A percentile compares a stretch with the other conserved stretches of the same genome.
phyloP scores from a whole-genome alignment of 2,113 vertebrate species.

The Eudyptes chrysolophus region DNA sequence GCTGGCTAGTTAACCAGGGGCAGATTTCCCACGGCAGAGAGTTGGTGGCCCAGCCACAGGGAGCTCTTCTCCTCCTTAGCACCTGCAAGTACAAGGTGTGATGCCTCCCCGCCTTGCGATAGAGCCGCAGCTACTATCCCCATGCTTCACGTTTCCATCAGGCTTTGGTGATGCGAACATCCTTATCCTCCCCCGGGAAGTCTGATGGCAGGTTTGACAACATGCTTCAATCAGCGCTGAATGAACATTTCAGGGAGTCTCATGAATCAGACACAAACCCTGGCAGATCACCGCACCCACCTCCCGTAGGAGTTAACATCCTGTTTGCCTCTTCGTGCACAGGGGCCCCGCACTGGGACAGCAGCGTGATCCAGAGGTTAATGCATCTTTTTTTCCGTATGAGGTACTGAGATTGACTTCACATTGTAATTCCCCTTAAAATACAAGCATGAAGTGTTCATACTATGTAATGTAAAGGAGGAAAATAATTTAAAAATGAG shows the following conservation, averaged over 20 bases:
- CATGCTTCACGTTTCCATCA: neutral
- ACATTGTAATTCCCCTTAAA: neutral
- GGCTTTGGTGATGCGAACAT: neutral
- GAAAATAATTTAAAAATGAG: neutral
- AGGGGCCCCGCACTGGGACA: neutral
- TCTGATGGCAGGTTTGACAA: neutral
- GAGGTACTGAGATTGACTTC: neutral
- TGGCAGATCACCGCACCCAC: neutral
- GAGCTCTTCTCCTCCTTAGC: neutral
- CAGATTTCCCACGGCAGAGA: neutral
- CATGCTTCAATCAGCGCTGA: neutral
- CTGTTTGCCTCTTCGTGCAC: neutral
- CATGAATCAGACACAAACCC: neutral
- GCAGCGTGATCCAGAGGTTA: neutral
- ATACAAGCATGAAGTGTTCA: neutral
- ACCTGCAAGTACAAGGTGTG: neutral
- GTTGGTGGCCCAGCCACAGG: neutral
- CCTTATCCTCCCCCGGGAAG: neutral
- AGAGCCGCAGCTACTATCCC: neutral
- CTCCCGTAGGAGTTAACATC: neutral
- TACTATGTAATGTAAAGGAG: neutral
- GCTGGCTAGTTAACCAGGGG: neutral
- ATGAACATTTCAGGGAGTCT: neutral
- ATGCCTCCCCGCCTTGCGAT: rapidly evolving
- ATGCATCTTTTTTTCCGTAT: neutral